phyloP scores from a whole-genome alignment of 2,797 vertebrate genomes.

The Gobionotothen gibberifrons region DNA sequence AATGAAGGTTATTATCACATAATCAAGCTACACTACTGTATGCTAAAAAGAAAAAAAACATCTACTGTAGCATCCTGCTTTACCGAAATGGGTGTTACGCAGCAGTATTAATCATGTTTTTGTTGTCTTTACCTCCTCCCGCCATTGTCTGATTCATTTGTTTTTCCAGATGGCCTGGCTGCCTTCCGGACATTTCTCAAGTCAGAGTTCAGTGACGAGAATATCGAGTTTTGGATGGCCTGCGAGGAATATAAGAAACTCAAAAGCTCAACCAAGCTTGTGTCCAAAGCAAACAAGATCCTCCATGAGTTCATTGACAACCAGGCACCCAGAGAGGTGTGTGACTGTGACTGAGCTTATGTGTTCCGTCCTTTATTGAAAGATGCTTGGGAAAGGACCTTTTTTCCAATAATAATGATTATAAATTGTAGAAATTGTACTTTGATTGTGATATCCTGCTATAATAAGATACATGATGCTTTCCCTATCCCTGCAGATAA shows the following conservation, averaged over 20 bases:
- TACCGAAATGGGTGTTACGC: conserved; percentile 8
- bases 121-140: conserved; percentile 23
- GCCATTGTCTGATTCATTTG: conserved; percentile 18
- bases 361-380: background rate
- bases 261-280: conserved; percentile 87
- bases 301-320: conserved; percentile 92
- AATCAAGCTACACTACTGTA: background rate
- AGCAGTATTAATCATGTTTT: conserved; percentile 24
- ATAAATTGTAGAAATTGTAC: too few species aligned
- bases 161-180: conserved; percentile 87
- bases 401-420: background rate
- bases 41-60: background rate
- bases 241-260: conserved; percentile 96
- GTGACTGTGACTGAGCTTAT: background rate
- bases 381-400: background rate
- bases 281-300: conserved; percentile 91
- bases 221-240: conserved; percentile 97
- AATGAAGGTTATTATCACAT: conserved; percentile 31
- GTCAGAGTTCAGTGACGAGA: conserved; percentile 96
- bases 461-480: background rate
- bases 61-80: conserved; percentile 15
- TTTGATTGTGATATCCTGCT: background rate
- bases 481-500: conserved; percentile 83
- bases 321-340: conserved; percentile 93
- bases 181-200: conserved; percentile 94